These are phyloP conservation scores for Zygogramma bicolorata DNA, from an alignment of 2,888 invertebrate genomes.

Conservation along the genomic window DNA sequence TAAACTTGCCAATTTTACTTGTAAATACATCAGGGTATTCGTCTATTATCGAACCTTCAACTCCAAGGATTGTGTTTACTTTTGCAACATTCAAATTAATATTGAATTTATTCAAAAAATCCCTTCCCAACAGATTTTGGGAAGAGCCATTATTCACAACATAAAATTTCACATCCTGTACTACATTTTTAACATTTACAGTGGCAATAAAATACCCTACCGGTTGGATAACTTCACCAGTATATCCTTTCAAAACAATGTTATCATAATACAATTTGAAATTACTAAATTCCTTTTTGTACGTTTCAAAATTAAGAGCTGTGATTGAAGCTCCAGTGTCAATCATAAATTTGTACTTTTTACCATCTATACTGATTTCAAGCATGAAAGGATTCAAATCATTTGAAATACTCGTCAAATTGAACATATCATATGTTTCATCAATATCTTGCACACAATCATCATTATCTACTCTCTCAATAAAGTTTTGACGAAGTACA, in stretches of 20 bases:
- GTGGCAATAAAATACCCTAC: neutral
- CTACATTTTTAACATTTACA: neutral
- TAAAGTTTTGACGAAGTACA: too few species aligned
- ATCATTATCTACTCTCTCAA: neutral
- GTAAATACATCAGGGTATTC: neutral
- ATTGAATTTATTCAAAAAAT: neutral
- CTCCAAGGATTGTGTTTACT: too few species aligned
- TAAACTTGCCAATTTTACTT: neutral
- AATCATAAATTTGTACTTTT: too few species aligned
- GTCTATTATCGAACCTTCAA: neutral
- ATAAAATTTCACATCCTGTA: neutral
- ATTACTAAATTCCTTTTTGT: neutral
- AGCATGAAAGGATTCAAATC: neutral
- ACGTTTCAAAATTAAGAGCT: neutral
- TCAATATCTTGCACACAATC: neutral
- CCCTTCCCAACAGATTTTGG: neutral
- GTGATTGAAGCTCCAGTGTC: neutral
- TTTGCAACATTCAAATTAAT: neutral
- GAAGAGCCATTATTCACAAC: neutral
- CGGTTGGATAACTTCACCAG: neutral
- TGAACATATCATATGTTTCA: neutral
- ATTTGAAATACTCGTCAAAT: neutral
- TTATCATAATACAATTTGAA: neutral
- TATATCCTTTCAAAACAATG: slow-evolving; percentile 9
- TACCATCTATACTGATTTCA: too few species aligned